Percentiles rank a stretch among this genome's conserved stretches.
Conservation (phyloP, 2,113 vertebrate genomes). For the Sus scrofa region T2T-Sscrofa CM000823.6:8382501-8383000, state of each 20-base stretch:
- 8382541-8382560: background rate
- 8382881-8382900: background rate
- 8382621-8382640: background rate
- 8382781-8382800: conserved; percentile 77
- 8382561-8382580: rapidly evolving
- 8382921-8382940: background rate
- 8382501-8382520: background rate
- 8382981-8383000: background rate
- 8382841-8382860: conserved; percentile 18
- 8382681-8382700: conserved; percentile 20
- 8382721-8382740: conserved; percentile 66
- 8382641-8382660: background rate
- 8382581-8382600: rapidly evolving
- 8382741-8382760: conserved; percentile 81
- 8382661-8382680: background rate
- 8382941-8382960: background rate
- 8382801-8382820: conserved; percentile 74
- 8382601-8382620: background rate
- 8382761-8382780: conserved; percentile 83
- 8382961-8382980: background rate
- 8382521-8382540: rapidly evolving
- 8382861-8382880: background rate
- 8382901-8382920: background rate
- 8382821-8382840: conserved; percentile 72
- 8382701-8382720: background rate